A percentile compares a stretch with the other conserved stretches of the same genome.
Evolutionary conservation across 2,888 invertebrate genomes (phyloP).

Genomic region (Malthinus seriepunctatus): DNA sequence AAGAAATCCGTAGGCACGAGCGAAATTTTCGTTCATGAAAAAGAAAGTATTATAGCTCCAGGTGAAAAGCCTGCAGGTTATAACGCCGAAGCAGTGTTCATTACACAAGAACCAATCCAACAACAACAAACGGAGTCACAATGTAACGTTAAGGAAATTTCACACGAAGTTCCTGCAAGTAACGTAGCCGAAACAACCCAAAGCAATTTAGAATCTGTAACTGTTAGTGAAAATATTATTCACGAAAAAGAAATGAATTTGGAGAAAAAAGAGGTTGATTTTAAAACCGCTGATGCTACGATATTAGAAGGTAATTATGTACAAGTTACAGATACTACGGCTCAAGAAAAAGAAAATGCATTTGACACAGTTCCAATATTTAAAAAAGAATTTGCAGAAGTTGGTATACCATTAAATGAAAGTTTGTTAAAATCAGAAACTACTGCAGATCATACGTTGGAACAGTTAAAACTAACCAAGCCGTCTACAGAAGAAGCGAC

Average conservation of each 20-base stretch:
- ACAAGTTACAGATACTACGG: slow-evolving; percentile 50
- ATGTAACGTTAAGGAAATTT: slow-evolving; percentile 44
- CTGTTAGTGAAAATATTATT: slow-evolving; percentile 55
- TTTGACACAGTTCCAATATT: slow-evolving; percentile 40
- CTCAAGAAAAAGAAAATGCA: slow-evolving; percentile 48
- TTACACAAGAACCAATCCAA: slow-evolving; percentile 36
- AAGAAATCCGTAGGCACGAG: slow-evolving; percentile 47
- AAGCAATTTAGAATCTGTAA: slow-evolving; percentile 51
- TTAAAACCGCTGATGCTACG: slow-evolving; percentile 53
- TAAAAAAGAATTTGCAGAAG: slow-evolving; percentile 41
- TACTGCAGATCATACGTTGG: slow-evolving; percentile 38
- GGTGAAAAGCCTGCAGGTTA: slow-evolving; percentile 51
- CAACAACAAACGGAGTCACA: slow-evolving; percentile 37
- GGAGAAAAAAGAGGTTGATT: slow-evolving; percentile 42
- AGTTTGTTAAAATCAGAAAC: slow-evolving; percentile 42
- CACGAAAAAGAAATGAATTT: slow-evolving; percentile 55
- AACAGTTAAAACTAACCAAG: slow-evolving; percentile 34
- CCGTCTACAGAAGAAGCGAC: slow-evolving; percentile 43
- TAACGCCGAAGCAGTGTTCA: slow-evolving; percentile 51
- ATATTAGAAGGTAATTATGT: slow-evolving; percentile 53
- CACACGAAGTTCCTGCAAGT: slow-evolving; percentile 52
- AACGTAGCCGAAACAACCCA: slow-evolving; percentile 52
- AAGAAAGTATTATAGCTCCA: slow-evolving; percentile 47
- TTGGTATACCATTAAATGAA: slow-evolving; percentile 44
- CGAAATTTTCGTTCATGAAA: slow-evolving; percentile 41